phyloP scores from a whole-genome alignment of 30 jellyfish, hydroid and myxozoan species.

The Phacellophora camtschatica region DNA sequence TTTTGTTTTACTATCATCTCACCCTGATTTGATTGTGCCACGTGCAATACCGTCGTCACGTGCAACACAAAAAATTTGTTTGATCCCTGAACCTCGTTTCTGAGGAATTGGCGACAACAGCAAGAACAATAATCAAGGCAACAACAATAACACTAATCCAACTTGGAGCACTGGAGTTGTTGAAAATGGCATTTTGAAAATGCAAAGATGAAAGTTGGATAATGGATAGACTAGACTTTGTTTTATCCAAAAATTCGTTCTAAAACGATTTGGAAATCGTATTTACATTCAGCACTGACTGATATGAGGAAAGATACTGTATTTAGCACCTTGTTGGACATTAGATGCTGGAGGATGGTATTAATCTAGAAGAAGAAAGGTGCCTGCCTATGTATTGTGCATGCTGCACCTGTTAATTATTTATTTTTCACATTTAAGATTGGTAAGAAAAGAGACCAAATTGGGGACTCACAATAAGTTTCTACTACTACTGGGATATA shows the following conservation, averaged over 20 bases:
- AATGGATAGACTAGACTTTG: no score
- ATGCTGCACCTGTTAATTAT: background rate
- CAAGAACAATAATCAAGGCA: background rate
- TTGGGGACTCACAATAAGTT: background rate
- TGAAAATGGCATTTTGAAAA: background rate
- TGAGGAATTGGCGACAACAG: background rate
- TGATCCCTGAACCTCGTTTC: background rate
- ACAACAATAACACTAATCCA: background rate
- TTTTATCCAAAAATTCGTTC: no score
- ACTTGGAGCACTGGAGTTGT: no score
- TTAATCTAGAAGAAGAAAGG: no score
- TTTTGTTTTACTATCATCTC: background rate
- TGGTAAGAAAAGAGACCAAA: background rate
- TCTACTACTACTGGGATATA: background rate
- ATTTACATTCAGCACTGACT: background rate
- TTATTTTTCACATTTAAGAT: background rate
- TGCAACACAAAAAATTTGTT: background rate
- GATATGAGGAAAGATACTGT: no score
- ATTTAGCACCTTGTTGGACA: no score
- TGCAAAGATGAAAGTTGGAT: background rate
- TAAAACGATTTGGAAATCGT: background rate
- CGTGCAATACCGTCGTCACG: background rate
- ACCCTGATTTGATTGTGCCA: background rate
- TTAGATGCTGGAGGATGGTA: no score
- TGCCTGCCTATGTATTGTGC: no score